These are phyloP conservation scores for Pseudonaja textilis DNA, from an alignment of 2,113 vertebrate species.

Conservation along the genomic window DNA sequence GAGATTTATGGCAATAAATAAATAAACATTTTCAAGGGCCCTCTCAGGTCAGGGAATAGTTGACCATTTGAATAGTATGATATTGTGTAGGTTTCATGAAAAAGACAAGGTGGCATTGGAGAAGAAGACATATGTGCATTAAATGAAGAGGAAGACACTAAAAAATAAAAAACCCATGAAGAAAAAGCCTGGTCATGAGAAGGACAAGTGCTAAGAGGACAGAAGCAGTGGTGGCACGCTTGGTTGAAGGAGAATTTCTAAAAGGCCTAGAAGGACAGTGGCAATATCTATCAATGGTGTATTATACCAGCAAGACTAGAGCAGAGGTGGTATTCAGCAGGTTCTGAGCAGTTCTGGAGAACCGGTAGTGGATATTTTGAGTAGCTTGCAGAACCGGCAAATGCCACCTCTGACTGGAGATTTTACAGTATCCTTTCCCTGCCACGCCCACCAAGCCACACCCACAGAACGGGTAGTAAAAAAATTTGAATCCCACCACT, in stretches of 20 bases:
- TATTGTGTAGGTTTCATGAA: background rate
- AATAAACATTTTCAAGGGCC: background rate
- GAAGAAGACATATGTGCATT: background rate
- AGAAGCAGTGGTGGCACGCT: background rate
- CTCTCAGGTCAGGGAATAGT: background rate
- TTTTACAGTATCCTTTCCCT: too few species aligned
- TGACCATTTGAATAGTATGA: background rate
- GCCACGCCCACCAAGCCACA: too few species aligned
- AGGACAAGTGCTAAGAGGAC: background rate
- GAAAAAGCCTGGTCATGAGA: background rate
- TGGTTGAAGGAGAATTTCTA: background rate
- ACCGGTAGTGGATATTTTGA: too few species aligned
- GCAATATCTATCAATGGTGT: background rate
- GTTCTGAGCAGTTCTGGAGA: too few species aligned
- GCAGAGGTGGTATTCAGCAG: too few species aligned
- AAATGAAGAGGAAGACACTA: background rate
- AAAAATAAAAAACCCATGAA: background rate
- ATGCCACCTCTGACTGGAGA: too few species aligned
- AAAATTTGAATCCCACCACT: too few species aligned
- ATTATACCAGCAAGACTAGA: background rate
- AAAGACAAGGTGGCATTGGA: background rate
- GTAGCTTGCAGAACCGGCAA: too few species aligned
- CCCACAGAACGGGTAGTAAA: too few species aligned
- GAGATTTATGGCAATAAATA: background rate
- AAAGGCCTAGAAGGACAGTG: background rate